phyloP scores from a whole-genome alignment of 2,113 vertebrate species.

The Sitta europaea region DNA sequence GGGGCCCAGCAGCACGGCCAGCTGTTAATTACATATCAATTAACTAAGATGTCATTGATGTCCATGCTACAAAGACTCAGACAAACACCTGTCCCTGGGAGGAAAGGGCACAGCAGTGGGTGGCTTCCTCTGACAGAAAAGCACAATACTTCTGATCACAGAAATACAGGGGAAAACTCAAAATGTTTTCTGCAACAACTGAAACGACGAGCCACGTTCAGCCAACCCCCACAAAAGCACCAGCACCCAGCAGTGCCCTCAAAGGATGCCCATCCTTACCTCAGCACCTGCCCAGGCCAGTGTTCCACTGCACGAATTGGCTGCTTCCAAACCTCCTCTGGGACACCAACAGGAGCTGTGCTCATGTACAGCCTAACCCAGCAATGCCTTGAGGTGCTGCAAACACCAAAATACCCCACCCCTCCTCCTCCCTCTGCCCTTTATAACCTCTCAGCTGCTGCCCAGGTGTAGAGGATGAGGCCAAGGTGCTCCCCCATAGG shows the following conservation, averaged over 20 bases:
- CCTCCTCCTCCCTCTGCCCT: not conserved
- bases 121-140: not conserved
- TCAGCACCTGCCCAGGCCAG: not conserved
- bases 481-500: not conserved
- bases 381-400: accelerated
- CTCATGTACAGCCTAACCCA: accelerated
- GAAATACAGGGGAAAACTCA: not conserved
- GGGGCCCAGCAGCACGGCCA: not conserved
- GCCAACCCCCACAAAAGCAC: accelerated
- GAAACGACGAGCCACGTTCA: accelerated
- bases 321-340: not conserved
- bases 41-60: accelerated
- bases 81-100: accelerated
- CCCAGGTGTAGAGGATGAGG: not conserved
- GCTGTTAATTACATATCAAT: accelerated
- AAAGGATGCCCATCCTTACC: not conserved
- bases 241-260: accelerated
- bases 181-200: accelerated
- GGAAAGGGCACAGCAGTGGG: not conserved
- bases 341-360: accelerated
- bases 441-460: not conserved
- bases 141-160: not conserved
- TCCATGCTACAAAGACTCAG: accelerated
- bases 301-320: accelerated
- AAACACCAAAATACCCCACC: accelerated